Conservation (phyloP, 2,797 vertebrate species). For the Chelon labrosus region DNA sequence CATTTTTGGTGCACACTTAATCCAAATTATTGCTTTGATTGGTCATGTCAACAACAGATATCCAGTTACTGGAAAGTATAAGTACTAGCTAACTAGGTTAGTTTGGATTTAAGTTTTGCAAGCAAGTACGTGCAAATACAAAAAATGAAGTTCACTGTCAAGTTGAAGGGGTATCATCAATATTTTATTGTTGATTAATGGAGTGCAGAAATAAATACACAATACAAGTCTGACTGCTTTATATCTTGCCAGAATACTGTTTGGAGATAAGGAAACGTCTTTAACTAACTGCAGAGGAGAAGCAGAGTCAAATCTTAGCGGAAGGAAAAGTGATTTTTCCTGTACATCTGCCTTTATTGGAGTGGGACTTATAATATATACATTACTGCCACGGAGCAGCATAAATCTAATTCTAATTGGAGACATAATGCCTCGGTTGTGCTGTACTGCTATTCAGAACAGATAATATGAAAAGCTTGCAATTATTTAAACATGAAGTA, state of each 20-base stretch:
- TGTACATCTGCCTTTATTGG: constrained; percentile 9
- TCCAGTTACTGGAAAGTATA: no score
- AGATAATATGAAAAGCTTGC: neutral
- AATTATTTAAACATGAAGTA: neutral
- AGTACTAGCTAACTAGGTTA: no score
- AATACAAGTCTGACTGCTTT: constrained; percentile 6
- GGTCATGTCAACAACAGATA: no score
- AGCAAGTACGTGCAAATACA: neutral
- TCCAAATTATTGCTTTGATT: no score
- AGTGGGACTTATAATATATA: constrained; percentile 24
- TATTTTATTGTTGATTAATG: constrained; percentile 32
- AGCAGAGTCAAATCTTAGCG: neutral
- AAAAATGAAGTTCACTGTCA: constrained; percentile 14
- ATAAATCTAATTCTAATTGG: neutral
- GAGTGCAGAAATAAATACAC: neutral
- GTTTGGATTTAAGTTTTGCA: no score
- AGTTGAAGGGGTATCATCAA: constrained; percentile 6
- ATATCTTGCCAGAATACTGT: neutral
- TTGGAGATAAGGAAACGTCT: constrained; percentile 3
- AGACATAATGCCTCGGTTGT: neutral
- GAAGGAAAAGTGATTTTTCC: neutral
- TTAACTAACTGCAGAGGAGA: neutral
- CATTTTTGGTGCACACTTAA: neutral
- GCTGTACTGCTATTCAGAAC: neutral
- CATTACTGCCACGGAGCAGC: neutral